Base-by-base conservation (phyloP, 2,888 invertebrate species). In the Microdon myrmicae region DNA sequence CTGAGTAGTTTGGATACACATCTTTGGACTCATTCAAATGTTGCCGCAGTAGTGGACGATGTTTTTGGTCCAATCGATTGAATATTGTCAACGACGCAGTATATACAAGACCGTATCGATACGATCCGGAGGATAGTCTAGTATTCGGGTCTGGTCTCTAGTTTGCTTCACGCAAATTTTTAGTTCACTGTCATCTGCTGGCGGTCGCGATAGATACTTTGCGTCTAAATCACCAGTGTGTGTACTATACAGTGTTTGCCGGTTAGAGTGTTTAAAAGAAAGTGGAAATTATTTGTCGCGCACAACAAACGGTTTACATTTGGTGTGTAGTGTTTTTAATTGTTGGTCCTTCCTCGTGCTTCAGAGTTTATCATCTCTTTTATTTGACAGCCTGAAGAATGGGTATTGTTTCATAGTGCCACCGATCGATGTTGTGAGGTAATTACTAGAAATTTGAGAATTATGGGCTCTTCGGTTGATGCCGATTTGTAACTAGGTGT, bases 71-170 rank as follows among this genome's bases (percentile, higher is more conserved):
- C 71, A 73, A 71, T 72, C 72, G 70, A 64, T 66, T 68, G 60
- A 68, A 69, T 70, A 71, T 71, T 73, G 73, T 73, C 72, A 72
- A 72, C 71, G 70, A 61, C 68, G 68, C 67, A 72, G 69, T 71
- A 72, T 49, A 56, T 19, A 58, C 41, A 28, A 58, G 47, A 53
- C 58, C 32, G 64, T 19, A 12, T 35, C 31, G 39, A 49, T 35
- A 32, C 39, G 41, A 45, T 37, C 37, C 39, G 32, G 28, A 17
- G 17, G 8, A 20, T 28, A 17, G 20, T 19, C 31, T 38, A 31
- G 31, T 38, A 29, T 35, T 41, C 26, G 35, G 41, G 19, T 54
- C 47, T 39, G 41, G 28, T 16, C 28, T 32, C 38, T 44, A 41
- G 28, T 48, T 37, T 39, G 61, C 49, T 51, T 9, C 22, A 32